Evolutionary conservation across 2,888 invertebrate species (phyloP).

Genomic region (Argyresthia goedartella): DNA sequence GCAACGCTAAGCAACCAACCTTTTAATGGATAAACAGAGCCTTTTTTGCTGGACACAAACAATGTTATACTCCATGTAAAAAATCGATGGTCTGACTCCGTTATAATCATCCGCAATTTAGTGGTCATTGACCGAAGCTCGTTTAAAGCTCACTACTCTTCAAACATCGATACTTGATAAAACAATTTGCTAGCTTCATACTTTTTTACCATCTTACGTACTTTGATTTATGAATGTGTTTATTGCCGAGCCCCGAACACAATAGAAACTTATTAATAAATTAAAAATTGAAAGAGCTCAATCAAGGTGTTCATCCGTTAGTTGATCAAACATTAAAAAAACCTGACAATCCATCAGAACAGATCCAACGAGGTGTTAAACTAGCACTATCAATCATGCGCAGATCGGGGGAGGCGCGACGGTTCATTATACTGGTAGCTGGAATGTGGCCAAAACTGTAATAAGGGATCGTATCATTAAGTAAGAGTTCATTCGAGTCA

Average conservation of each 20-base stretch:
- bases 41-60: constrained; percentile 2
- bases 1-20: background rate
- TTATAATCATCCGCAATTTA: constrained; percentile 4
- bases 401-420: constrained; percentile 20
- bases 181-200: constrained; percentile 33
- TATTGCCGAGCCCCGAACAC: constrained; percentile 37
- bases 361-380: constrained; percentile 58
- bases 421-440: constrained; percentile 23
- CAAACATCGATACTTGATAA: constrained; percentile 21
- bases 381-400: constrained; percentile 59
- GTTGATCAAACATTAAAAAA: constrained; percentile 55
- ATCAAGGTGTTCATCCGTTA: constrained; percentile 58
- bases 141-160: constrained; percentile 10
- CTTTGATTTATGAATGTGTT: constrained; percentile 43
- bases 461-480: constrained; percentile 28
- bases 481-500: constrained; percentile 8
- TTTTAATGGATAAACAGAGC: constrained; percentile 4
- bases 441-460: constrained; percentile 59
- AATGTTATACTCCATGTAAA: constrained; percentile 3
- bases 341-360: constrained; percentile 59
- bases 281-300: constrained; percentile 53
- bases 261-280: constrained; percentile 56
- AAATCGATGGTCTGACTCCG: background rate
- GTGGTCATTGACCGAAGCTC: constrained; percentile 6
- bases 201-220: constrained; percentile 28